Evolutionary conservation across 2,888 invertebrate genomes (phyloP).

Genomic region (Lydus trimaculatus): DNA sequence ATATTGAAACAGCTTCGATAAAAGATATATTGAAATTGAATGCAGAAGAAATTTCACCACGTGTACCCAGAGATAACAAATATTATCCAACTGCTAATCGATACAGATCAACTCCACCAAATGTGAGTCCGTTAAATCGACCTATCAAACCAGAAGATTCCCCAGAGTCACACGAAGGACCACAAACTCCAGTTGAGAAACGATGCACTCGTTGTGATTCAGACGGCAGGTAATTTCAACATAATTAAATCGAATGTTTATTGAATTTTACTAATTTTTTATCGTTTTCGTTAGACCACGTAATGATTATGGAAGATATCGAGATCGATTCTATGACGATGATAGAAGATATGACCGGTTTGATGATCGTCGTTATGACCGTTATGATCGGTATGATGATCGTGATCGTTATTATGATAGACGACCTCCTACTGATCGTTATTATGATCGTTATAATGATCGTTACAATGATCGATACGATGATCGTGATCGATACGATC

Average conservation of each 20-base stretch:
- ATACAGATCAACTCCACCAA: constrained; percentile 24
- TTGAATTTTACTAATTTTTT: background rate
- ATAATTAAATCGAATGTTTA: background rate
- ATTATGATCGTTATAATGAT: constrained; percentile 43
- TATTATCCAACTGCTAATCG: constrained; percentile 24
- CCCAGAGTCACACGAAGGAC: constrained; percentile 29
- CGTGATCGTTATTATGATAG: constrained; percentile 2
- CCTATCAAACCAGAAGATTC: constrained; percentile 35
- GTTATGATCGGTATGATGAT: constrained; percentile 14
- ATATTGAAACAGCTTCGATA: constrained; percentile 17
- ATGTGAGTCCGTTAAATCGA: constrained; percentile 13
- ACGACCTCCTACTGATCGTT: constrained; percentile 21
- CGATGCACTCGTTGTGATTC: constrained; percentile 30
- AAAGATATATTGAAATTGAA: constrained; percentile 32
- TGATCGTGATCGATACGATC: constrained; percentile 53
- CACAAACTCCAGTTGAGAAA: constrained; percentile 29
- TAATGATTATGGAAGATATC: constrained; percentile 23
- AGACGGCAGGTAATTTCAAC: background rate
- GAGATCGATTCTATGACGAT: constrained; percentile 23
- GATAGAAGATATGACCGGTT: constrained; percentile 42
- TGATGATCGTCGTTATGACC: constrained; percentile 30
- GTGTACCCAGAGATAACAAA: constrained; percentile 31
- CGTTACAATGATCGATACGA: constrained; percentile 36
- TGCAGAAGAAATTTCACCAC: constrained; percentile 15
- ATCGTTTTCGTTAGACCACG: constrained; percentile 14